Percentiles rank a stretch among this genome's conserved stretches.
Evolutionary conservation across 1,140 invertebrate species (phyloP).

Genomic region (Copidosoma floridanum): DNA sequence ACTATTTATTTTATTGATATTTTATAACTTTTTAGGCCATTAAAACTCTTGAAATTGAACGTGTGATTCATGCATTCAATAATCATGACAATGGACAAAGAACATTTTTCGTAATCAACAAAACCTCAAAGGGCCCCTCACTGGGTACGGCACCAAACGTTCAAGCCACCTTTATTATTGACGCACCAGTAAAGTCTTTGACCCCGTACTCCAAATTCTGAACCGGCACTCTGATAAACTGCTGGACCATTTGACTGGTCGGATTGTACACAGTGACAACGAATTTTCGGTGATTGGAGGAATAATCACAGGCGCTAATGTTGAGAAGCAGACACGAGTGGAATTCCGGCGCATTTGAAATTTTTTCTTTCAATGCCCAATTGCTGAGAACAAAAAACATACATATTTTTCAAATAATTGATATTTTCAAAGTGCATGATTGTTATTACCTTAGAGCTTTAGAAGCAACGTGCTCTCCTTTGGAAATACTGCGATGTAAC

Average conservation of each 20-base stretch:
- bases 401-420: background rate
- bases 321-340: slow-evolving; percentile 68
- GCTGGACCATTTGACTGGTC: slow-evolving; percentile 63
- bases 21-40: too few relatives aligned
- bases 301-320: slow-evolving; percentile 63
- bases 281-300: slow-evolving; percentile 65
- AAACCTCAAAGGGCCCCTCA: too few relatives aligned
- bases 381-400: slow-evolving; percentile 30
- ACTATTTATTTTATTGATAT: too few relatives aligned
- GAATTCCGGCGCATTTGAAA: slow-evolving; percentile 33
- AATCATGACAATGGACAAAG: too few relatives aligned
- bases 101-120: too few relatives aligned
- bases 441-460: slow-evolving; percentile 3
- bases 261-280: slow-evolving; percentile 81
- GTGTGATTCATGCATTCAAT: background rate
- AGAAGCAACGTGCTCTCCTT: slow-evolving; percentile 1
- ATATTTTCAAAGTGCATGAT: background rate
- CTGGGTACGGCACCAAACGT: too few relatives aligned
- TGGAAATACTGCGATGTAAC: slow-evolving; percentile 48
- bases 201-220: slow-evolving; percentile 62
- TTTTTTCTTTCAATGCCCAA: slow-evolving; percentile 19
- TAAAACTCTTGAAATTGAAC: too few relatives aligned
- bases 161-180: too few relatives aligned
- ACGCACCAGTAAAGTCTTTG: slow-evolving; percentile 60
- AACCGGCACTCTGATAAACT: slow-evolving; percentile 73